Conservation (phyloP, 1,140 invertebrate species). For the Papilio helenus region DNA sequence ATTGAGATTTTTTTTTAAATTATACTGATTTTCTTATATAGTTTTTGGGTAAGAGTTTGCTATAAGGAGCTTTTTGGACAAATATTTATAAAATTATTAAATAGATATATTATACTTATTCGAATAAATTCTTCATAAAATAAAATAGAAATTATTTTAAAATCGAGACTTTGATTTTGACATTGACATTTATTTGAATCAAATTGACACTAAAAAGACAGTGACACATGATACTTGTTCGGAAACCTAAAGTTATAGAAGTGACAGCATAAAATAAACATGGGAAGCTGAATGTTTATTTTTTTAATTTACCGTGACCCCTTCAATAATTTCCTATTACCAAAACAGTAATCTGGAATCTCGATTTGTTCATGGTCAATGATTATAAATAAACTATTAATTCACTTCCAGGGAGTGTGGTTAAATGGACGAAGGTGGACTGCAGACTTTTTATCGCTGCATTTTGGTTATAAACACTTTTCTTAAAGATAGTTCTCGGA, state of each 20-base stretch:
- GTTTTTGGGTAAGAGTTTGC: neutral
- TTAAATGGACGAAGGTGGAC: no score
- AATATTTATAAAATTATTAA: neutral
- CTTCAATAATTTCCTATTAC: no score
- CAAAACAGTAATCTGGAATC: no score
- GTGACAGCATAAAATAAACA: no score
- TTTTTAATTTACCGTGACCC: neutral
- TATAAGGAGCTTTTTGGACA: neutral
- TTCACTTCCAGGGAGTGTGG: no score
- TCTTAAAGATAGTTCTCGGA: no score
- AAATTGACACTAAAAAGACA: neutral
- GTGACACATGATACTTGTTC: neutral
- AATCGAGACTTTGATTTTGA: neutral
- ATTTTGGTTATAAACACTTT: no score
- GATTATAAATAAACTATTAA: no score
- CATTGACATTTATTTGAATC: neutral
- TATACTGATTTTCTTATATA: neutral
- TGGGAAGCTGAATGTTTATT: neutral
- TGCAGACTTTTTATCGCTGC: no score
- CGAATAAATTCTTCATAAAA: neutral
- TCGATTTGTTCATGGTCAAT: no score
- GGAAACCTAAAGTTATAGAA: neutral
- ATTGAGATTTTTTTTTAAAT: constrained; percentile 31
- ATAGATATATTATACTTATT: neutral
- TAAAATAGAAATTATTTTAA: neutral